Base-by-base conservation (phyloP, 2,113 vertebrate genomes). In the Coregonus clupeaformis region DNA sequence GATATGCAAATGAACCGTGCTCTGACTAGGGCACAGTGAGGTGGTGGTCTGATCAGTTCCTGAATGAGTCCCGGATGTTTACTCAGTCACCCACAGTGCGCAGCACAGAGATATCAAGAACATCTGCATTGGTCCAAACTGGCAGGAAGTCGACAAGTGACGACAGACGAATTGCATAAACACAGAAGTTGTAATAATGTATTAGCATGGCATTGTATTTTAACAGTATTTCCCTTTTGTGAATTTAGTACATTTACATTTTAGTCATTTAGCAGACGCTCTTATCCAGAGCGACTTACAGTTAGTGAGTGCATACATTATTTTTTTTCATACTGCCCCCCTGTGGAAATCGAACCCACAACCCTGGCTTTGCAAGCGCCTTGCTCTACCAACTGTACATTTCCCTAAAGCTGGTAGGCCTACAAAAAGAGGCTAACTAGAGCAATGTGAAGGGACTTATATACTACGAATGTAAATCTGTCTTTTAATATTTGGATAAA, bases 1-100 rank as follows among this genome's bases (percentile, higher is more conserved):
- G 85, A 90, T 81, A 91, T 90, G 87, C 87, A 91, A 90, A 91
- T 69, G 66, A 55, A 16, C 74, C 27, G 22, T 73, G 20, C 78
- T 66, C 45, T 68, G 63, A 70, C 30, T 9, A 42, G 68, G 76
- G 59, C 63, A 16, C 60, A 75, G 72, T 57, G 60, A 29, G 63
- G 68, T 36, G 22, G 77, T 64, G 49, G 70, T 69, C 77, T 52
- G 66, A 60, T 82, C 74, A 76, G 78, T 81, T 88, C 79, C 74
- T 36, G 71, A 85, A 85, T 77, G 78, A 75, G 63, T 59, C 13
- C 83, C 65, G 42, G 75, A 84, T 83, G 77, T 88, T 86, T 86
- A 83, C 36, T 69, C 76, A 79, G 69, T 64, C 75, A 77, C 69
- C 64, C 76, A 25, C 76, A 80, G 75, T 72, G 69, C 25, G 63